Percentiles rank a stretch among this genome's conserved stretches.
Evolutionary conservation across 1,140 invertebrate species (phyloP).

Genomic region (Hyles euphorbiae): DNA sequence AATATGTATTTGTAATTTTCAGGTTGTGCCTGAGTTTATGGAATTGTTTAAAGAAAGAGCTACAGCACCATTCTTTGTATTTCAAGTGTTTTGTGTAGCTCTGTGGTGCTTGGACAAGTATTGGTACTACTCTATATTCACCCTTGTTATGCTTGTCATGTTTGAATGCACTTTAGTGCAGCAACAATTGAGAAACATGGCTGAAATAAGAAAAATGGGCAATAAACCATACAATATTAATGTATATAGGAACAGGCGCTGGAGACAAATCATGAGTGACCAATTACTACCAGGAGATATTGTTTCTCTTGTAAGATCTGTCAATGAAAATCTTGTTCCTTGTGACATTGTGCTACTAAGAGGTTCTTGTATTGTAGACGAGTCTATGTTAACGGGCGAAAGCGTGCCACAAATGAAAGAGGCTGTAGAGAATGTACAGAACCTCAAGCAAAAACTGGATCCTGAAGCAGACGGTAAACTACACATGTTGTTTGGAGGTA

Average conservation of each 20-base stretch:
- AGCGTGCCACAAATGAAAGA: slow-evolving; percentile 99
- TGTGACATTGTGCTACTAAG: slow-evolving; percentile 97
- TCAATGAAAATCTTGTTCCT: slow-evolving; percentile 94
- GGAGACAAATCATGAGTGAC: slow-evolving; percentile 91
- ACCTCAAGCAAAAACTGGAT: slow-evolving; percentile 85
- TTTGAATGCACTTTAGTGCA: slow-evolving; percentile 99
- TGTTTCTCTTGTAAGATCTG: slow-evolving; percentile 92
- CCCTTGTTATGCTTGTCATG: slow-evolving; percentile 96
- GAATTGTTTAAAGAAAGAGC: slow-evolving; percentile 98
- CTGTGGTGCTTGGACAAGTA: slow-evolving; percentile 99
- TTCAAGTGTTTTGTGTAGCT: slow-evolving; percentile 96
- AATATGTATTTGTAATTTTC: slow-evolving; percentile 29
- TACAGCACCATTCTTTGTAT: slow-evolving; percentile 99
- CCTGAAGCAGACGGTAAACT: slow-evolving; percentile 94
- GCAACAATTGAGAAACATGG: slow-evolving; percentile 98
- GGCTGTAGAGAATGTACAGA: slow-evolving; percentile 80
- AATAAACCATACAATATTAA: slow-evolving; percentile 96
- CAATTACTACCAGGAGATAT: slow-evolving; percentile 97
- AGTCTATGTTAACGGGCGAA: slow-evolving; percentile 98
- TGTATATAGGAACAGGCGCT: slow-evolving; percentile 95
- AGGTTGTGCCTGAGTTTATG: slow-evolving; percentile 97
- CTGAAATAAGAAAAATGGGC: slow-evolving; percentile 99
- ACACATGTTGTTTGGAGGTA: slow-evolving; percentile 97
- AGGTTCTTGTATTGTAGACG: slow-evolving; percentile 97
- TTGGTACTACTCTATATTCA: slow-evolving; percentile 99